A percentile compares a stretch with the other conserved stretches of the same genome.
Evolutionary conservation across 2,888 invertebrate species (phyloP).

Genomic region (Trissolcus japonicus): DNA sequence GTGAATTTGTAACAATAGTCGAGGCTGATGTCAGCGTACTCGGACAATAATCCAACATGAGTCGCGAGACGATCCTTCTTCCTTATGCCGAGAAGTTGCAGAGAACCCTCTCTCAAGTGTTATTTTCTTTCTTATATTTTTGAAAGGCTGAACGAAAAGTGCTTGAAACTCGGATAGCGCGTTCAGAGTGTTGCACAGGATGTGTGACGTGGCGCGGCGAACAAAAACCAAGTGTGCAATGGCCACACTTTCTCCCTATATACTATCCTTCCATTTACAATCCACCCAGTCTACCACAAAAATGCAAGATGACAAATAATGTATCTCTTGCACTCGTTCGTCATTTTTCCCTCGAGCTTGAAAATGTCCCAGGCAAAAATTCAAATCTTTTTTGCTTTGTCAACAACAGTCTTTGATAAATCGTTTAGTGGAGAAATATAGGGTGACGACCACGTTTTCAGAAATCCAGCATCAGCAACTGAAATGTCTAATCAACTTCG

Average conservation of each 20-base stretch:
- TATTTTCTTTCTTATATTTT: slow-evolving; percentile 59
- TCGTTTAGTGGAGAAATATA: not conserved
- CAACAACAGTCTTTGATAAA: slow-evolving; percentile 35
- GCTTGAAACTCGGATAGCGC: slow-evolving; percentile 51
- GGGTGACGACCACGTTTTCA: too few relatives aligned
- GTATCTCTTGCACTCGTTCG: slow-evolving; percentile 46
- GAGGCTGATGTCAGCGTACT: slow-evolving; percentile 41
- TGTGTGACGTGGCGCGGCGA: slow-evolving; percentile 45
- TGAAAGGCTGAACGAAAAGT: slow-evolving; percentile 57
- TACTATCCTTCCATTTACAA: slow-evolving; percentile 42
- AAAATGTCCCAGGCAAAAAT: slow-evolving; percentile 35
- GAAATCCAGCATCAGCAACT: too few relatives aligned
- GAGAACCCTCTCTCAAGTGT: slow-evolving; percentile 58
- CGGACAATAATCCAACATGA: slow-evolving; percentile 42
- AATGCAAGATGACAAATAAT: slow-evolving; percentile 58
- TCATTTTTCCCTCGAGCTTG: slow-evolving; percentile 37
- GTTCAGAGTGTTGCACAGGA: slow-evolving; percentile 47
- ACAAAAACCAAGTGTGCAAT: slow-evolving; percentile 39
- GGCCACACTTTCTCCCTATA: slow-evolving; percentile 44
- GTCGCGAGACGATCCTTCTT: slow-evolving; percentile 59
- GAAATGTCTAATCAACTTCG: too few relatives aligned
- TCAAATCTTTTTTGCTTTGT: slow-evolving; percentile 47
- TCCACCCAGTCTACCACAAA: slow-evolving; percentile 34
- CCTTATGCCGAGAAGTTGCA: slow-evolving; percentile 57
- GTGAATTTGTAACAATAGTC: slow-evolving; percentile 47